These are phyloP conservation scores for Nemopilema nomurai DNA, from an alignment of 30 jellyfish, hydroid and myxozoan genomes.

Conservation along the genomic window DNA sequence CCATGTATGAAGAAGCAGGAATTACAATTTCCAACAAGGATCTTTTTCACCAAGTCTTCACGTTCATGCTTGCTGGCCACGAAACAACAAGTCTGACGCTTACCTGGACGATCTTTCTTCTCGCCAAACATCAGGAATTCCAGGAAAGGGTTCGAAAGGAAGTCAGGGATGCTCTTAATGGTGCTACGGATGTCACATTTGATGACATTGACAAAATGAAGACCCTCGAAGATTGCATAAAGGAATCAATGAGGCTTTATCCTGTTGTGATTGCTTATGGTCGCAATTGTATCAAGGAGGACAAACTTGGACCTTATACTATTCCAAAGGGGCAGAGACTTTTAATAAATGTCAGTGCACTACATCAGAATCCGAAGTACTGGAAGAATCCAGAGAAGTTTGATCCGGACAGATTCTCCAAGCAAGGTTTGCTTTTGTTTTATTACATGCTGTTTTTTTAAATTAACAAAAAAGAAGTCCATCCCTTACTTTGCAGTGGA, in stretches of 20 bases:
- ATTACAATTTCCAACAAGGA: slow-evolving; percentile 47
- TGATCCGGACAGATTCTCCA: slow-evolving; percentile 51
- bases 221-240: slow-evolving; percentile 33
- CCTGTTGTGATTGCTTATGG: slow-evolving; percentile 34
- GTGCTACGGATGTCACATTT: slow-evolving; percentile 20
- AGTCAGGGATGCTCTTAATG: slow-evolving; percentile 11
- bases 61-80: slow-evolving; percentile 70
- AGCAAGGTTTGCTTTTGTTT: slow-evolving; percentile 22
- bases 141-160: slow-evolving; percentile 36
- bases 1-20: slow-evolving; percentile 44
- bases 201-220: slow-evolving; percentile 40
- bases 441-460: not conserved
- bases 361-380: slow-evolving; percentile 10
- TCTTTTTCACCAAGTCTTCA: slow-evolving; percentile 49
- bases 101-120: slow-evolving; percentile 45
- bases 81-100: slow-evolving; percentile 57
- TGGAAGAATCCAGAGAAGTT: slow-evolving; percentile 45
- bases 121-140: slow-evolving; percentile 40
- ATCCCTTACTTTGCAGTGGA: not conserved
- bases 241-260: slow-evolving; percentile 50
- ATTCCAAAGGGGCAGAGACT: slow-evolving; percentile 32
- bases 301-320: slow-evolving; percentile 19
- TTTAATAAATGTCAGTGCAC: not conserved
- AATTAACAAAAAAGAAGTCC: not conserved
- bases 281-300: slow-evolving; percentile 5